These are phyloP conservation scores for Egretta garzetta DNA, from an alignment of 2,113 vertebrate species.

Conservation along the genomic window DNA sequence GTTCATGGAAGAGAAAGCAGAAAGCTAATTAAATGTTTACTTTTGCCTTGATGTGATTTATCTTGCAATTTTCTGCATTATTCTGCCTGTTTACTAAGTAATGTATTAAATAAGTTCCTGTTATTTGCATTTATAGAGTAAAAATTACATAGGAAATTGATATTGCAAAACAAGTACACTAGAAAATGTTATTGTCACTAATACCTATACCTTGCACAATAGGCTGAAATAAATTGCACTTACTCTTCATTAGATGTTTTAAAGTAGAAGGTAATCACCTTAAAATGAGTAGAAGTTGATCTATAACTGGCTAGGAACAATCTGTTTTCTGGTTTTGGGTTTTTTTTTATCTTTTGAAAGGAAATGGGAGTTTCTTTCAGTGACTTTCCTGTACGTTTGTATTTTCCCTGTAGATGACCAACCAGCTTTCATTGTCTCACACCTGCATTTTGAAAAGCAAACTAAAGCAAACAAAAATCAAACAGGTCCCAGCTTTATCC, in stretches of 20 bases:
- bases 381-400: not conserved
- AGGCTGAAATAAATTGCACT: not conserved
- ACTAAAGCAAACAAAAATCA: not conserved
- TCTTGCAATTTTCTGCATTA: not conserved
- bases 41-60: not conserved
- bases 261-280: not conserved
- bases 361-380: not conserved
- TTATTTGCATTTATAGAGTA: not conserved
- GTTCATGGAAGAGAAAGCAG: not conserved
- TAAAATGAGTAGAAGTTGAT: not conserved
- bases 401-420: not conserved
- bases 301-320: not conserved
- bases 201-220: not conserved
- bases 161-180: not conserved
- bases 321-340: not conserved
- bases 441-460: not conserved
- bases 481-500: not conserved
- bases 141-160: not conserved
- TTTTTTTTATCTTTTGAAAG: not conserved
- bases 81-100: not conserved
- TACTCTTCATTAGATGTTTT: not conserved
- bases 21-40: not conserved
- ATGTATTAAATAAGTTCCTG: not conserved
- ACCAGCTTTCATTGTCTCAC: not conserved
- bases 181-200: not conserved